Percentiles rank a stretch among this genome's conserved stretches.
These are phyloP conservation scores for Amblyopsis hoosieri DNA, from an alignment of 2,797 vertebrate species.

Conservation along the genomic window DNA sequence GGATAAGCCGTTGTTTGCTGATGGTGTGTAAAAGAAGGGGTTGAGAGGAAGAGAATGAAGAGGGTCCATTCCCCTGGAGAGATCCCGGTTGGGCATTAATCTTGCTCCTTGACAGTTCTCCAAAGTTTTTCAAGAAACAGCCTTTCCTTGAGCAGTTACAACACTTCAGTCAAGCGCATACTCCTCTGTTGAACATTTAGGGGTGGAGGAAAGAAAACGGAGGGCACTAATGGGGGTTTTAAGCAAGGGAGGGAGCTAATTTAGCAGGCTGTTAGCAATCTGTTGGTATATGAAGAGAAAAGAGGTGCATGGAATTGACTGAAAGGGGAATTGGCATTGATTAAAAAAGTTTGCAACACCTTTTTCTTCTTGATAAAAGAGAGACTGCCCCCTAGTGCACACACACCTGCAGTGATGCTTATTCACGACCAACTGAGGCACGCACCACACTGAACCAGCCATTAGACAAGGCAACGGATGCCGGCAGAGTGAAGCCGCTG, in stretches of 20 bases:
- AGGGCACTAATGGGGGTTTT: constrained; percentile 36
- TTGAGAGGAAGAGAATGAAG: constrained; percentile 48
- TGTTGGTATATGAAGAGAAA: constrained; percentile 28
- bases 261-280: constrained; percentile 3
- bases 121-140: constrained; percentile 81
- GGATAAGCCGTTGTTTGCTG: constrained; percentile 48
- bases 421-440: no score
- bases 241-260: constrained; percentile 37
- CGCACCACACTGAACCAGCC: no score
- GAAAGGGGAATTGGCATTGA: neutral
- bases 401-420: no score
- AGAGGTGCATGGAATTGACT: constrained; percentile 9
- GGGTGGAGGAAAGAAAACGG: constrained; percentile 41
- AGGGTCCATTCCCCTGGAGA: constrained; percentile 69
- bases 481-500: no score
- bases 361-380: no score
- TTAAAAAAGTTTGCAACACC: no score
- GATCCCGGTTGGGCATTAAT: constrained; percentile 75
- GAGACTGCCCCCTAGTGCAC: no score
- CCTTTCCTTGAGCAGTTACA: constrained; percentile 84
- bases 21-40: constrained; percentile 33
- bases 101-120: constrained; percentile 80
- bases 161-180: constrained; percentile 81
- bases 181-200: constrained; percentile 52
- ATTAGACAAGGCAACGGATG: no score